Evolutionary conservation across 2,797 vertebrate genomes (phyloP), one percentile per base, ranked within the genome.

Genomic region (Enteromius treurensis): DNA sequence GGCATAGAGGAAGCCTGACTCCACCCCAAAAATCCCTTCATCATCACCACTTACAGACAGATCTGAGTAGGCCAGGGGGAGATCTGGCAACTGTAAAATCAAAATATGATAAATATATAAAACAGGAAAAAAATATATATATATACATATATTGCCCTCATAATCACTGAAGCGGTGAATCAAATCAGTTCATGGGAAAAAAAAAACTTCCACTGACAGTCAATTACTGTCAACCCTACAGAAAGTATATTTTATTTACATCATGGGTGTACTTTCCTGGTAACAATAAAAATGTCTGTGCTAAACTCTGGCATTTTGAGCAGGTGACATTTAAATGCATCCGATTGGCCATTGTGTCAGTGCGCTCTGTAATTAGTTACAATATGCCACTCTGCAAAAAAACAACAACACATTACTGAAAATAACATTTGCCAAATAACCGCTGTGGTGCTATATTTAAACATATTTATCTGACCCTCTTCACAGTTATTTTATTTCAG

Each of bases 1-100:
- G 42, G 95, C 93, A 0, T 94, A 93, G 19, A 97, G 91, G 89
- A 97, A 95, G 67, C 94, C 94, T n/a, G 91, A 87, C 42, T 97
- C 96, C 5, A 97, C 91, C 81, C 95, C 94, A 84, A 97, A 97
- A 82, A 94, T 95, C 3, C 94, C 94, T 70, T 95, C 95, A 15
- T 91, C 90, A 45, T 93, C 92, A 34, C 94, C 93, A 15, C 87
- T 91, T 70, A 94, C 91, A 62, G 89, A 90, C 84, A 96, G 84
- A 76, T 95, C 91, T 49, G 90, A 90, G 78, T 90, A 92, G 75
- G 93, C 94, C 78, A 81, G 83, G 11, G 93, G 92, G 75, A 95
- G 90, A 85, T 90, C 92, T 4, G 89, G 93, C 40, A 95, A 90
- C 95, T 95, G 87, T 14, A 29, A 26, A 47, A 64, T n/a, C 0